These are phyloP conservation scores for Cossypha dichroa DNA, from an alignment of 2,797 vertebrate genomes.

Conservation along the genomic window DNA sequence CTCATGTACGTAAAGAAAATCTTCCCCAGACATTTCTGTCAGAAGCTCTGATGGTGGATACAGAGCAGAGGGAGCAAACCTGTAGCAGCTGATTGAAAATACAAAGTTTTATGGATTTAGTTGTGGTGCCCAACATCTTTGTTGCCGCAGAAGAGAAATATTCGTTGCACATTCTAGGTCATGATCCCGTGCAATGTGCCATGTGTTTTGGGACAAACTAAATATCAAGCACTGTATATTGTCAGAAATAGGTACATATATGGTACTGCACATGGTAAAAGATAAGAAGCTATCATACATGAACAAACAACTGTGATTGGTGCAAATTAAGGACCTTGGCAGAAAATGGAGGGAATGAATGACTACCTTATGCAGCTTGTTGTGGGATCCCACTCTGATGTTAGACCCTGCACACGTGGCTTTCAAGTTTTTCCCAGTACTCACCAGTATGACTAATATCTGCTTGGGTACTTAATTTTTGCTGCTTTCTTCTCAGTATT, in stretches of 20 bases:
- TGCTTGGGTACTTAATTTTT: neutral
- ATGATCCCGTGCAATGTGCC: neutral
- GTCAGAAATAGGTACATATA: neutral
- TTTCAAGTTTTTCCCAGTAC: neutral
- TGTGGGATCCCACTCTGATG: neutral
- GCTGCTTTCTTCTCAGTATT: neutral
- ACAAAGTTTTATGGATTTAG: accelerated
- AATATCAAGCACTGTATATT: neutral
- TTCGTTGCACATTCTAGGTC: neutral
- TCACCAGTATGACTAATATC: neutral
- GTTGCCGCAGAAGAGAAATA: neutral
- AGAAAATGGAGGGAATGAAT: neutral
- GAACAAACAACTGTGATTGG: neutral
- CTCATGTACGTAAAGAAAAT: neutral
- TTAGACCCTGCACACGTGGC: neutral
- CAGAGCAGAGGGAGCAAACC: neutral
- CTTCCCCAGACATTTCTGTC: neutral
- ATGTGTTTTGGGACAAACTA: neutral
- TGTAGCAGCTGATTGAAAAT: neutral
- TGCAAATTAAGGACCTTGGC: neutral
- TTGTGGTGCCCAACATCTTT: neutral
- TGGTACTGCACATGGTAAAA: neutral
- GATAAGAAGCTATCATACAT: neutral
- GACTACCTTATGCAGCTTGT: neutral
- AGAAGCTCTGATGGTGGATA: neutral